phyloP scores from a whole-genome alignment of 2,888 invertebrate genomes.

The Glomeris marginata region DNA sequence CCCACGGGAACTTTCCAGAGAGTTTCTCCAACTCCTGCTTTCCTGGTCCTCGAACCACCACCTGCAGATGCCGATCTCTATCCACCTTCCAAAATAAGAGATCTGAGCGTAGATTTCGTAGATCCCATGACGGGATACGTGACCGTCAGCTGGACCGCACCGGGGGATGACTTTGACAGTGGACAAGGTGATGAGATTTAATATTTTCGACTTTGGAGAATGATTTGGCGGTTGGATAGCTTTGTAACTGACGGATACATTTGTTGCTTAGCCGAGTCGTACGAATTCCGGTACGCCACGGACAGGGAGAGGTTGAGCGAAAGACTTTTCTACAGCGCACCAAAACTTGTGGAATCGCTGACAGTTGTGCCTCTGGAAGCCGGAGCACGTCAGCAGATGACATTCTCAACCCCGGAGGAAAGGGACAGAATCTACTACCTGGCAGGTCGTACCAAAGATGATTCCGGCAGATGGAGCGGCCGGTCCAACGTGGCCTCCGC shows the following conservation, averaged over 20 bases:
- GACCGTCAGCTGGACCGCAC: constrained; percentile 43
- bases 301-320: too few species aligned
- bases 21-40: constrained; percentile 35
- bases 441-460: constrained; percentile 37
- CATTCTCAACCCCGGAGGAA: constrained; percentile 34
- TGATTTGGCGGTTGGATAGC: too few species aligned
- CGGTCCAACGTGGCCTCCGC: constrained; percentile 40
- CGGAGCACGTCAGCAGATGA: constrained; percentile 36
- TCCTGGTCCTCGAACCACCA: constrained; percentile 28
- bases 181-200: constrained; percentile 25
- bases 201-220: too few species aligned
- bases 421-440: constrained; percentile 39
- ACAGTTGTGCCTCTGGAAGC: constrained; percentile 30
- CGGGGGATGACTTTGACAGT: constrained; percentile 32
- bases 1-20: constrained; percentile 37
- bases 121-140: constrained; percentile 35
- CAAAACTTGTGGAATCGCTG: too few species aligned
- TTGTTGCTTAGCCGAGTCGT: too few species aligned
- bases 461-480: constrained; percentile 29
- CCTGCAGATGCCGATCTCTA: constrained; percentile 27
- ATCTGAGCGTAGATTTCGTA: constrained; percentile 35
- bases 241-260: too few species aligned
- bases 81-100: constrained; percentile 39
- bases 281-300: too few species aligned
- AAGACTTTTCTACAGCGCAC: too few species aligned